Conservation (phyloP, 2,888 invertebrate genomes). For the Eugnorisma glareosa region DNA sequence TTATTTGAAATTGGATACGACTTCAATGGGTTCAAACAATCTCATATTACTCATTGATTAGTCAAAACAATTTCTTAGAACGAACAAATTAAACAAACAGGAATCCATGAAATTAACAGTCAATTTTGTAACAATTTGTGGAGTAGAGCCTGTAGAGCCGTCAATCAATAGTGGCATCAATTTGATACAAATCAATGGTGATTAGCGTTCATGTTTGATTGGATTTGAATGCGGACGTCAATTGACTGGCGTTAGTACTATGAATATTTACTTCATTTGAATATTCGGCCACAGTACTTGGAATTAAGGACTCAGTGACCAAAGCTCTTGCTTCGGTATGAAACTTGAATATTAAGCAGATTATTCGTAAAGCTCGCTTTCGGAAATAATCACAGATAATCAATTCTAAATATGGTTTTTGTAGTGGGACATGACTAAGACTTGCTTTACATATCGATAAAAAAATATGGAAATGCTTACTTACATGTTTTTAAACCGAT, state of each 20-base stretch:
- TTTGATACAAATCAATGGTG: conserved; percentile 58
- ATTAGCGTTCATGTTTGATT: conserved; percentile 66
- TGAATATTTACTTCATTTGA: conserved; percentile 56
- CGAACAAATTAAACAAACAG: conserved; percentile 4
- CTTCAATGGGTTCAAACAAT: conserved; percentile 12
- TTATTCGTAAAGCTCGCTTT: neutral
- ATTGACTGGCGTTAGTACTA: conserved; percentile 49
- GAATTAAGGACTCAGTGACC: conserved; percentile 7
- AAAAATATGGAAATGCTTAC: neutral
- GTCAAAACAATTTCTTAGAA: conserved; percentile 23
- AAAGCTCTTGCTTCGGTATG: neutral
- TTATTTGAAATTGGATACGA: neutral
- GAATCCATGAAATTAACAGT: conserved; percentile 17
- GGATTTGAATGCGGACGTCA: conserved; percentile 57
- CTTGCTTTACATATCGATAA: neutral
- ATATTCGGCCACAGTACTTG: conserved; percentile 37
- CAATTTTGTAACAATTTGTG: conserved; percentile 32
- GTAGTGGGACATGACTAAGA: neutral
- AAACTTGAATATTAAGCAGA: neutral
- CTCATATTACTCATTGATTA: neutral
- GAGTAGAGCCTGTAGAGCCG: neutral
- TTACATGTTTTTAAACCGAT: neutral
- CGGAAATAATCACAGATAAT: neutral
- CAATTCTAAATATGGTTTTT: neutral
- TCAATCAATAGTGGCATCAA: conserved; percentile 44